phyloP scores from a whole-genome alignment of 2,113 vertebrate genomes.

The Muntiacus muntjak region DNA sequence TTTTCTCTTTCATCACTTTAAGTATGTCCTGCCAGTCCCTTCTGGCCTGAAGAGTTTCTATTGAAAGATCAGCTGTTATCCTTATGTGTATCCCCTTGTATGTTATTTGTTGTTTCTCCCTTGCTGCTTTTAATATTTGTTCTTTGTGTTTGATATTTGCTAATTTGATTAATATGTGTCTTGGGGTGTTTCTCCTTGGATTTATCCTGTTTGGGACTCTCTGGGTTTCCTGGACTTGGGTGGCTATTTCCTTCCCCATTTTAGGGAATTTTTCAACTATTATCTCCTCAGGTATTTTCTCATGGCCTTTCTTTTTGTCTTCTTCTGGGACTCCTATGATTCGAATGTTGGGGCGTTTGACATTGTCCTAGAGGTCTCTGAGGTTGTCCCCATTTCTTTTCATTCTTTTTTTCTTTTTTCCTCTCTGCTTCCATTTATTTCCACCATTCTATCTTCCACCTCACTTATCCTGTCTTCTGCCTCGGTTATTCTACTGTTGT shows the following conservation, averaged over 20 bases:
- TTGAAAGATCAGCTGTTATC: neutral
- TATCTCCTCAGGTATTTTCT: neutral
- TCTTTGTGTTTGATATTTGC: neutral
- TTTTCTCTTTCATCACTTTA: neutral
- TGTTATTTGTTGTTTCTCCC: neutral
- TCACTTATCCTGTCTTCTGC: neutral
- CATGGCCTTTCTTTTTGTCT: neutral
- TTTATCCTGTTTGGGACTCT: neutral
- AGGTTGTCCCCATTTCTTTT: neutral
- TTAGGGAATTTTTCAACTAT: neutral
- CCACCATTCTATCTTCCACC: neutral
- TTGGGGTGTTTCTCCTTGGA: neutral
- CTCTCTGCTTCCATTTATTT: neutral
- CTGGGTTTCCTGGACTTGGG: neutral
- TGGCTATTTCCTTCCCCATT: neutral
- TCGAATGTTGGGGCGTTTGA: neutral
- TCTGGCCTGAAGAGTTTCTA: neutral
- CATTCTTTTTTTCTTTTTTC: neutral
- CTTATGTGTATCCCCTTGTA: neutral
- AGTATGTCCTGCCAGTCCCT: neutral
- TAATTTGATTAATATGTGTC: neutral
- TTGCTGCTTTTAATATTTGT: neutral
- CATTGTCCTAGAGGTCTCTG: neutral
- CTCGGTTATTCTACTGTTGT: neutral
- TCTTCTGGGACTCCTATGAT: neutral